These are phyloP conservation scores for Coleophora deauratella DNA, from an alignment of 2,888 invertebrate genomes.

Conservation along the genomic window DNA sequence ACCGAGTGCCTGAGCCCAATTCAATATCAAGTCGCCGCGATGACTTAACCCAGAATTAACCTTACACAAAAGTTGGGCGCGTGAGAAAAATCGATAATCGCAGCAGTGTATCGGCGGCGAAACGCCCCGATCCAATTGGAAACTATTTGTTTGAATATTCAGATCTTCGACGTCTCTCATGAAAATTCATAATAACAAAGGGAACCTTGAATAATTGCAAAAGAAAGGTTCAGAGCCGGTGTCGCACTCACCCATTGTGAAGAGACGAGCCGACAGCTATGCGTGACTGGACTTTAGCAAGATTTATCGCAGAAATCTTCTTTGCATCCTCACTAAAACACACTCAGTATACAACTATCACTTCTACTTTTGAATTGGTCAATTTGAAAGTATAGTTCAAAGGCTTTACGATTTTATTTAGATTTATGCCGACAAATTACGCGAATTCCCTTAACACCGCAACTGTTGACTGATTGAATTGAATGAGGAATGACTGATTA, in stretches of 20 bases:
- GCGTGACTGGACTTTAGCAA: conserved; percentile 11
- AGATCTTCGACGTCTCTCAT: too few species aligned
- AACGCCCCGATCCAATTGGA: too few species aligned
- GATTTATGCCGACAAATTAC: not conserved
- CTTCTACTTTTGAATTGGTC: conserved; percentile 19
- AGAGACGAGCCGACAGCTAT: conserved; percentile 23
- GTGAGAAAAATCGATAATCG: conserved; percentile 63
- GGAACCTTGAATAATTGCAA: conserved; percentile 5
- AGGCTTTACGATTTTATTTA: not conserved
- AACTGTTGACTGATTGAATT: too few species aligned
- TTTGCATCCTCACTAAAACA: conserved; percentile 43
- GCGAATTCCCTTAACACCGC: too few species aligned
- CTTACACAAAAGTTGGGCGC: conserved; percentile 29
- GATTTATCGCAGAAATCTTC: conserved; percentile 26
- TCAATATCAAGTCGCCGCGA: too few species aligned
- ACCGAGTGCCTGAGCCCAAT: too few species aligned
- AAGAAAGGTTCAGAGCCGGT: conserved; percentile 35
- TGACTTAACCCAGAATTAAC: too few species aligned
- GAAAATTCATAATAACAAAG: too few species aligned
- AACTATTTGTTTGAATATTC: not conserved
- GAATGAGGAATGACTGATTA: too few species aligned
- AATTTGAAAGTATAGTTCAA: conserved; percentile 12
- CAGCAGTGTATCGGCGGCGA: conserved; percentile 34
- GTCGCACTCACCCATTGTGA: conserved; percentile 60
- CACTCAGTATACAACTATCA: conserved; percentile 36